Conservation (phyloP, 35 echinoderm and acorn worm species). For the Eucidaris tribuloides region DNA sequence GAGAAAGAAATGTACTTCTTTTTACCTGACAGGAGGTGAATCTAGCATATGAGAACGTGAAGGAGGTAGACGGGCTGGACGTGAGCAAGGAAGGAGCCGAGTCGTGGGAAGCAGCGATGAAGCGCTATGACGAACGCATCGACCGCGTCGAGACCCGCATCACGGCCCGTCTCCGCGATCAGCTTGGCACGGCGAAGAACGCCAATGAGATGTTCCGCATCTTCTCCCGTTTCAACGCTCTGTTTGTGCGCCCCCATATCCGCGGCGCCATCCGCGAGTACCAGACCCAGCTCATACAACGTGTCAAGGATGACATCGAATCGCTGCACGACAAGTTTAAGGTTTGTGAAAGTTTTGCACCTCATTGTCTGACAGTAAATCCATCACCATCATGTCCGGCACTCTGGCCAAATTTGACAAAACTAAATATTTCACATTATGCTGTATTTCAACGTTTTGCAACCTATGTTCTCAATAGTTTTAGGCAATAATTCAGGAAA, state of each 20-base stretch:
- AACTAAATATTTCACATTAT: too few species aligned
- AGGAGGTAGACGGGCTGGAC: constrained; percentile 95
- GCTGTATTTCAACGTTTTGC: too few species aligned
- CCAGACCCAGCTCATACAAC: constrained; percentile 95
- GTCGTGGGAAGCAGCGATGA: constrained; percentile 98
- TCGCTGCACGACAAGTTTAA: constrained; percentile 99
- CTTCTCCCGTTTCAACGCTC: constrained; percentile 99
- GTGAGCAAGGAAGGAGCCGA: constrained; percentile 95
- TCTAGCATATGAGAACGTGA: constrained; percentile 97
- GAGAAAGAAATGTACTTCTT: background rate
- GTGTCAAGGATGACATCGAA: constrained; percentile 99
- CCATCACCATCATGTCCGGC: too few species aligned
- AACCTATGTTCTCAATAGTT: too few species aligned
- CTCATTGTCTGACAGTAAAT: too few species aligned
- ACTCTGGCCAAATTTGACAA: too few species aligned
- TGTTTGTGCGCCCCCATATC: constrained; percentile 99
- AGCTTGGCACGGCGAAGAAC: constrained; percentile 97
- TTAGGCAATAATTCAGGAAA: too few species aligned
- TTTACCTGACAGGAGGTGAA: constrained; percentile 86
- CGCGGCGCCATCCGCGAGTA: constrained; percentile 97
- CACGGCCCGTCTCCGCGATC: constrained; percentile 96
- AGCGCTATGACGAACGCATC: constrained; percentile 95
- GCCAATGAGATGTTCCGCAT: constrained; percentile 99
- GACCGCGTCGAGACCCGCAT: constrained; percentile 97
- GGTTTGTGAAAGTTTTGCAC: too few species aligned